These are phyloP conservation scores for Empidonax traillii DNA, from an alignment of 2,113 vertebrate species.

Conservation along the genomic window DNA sequence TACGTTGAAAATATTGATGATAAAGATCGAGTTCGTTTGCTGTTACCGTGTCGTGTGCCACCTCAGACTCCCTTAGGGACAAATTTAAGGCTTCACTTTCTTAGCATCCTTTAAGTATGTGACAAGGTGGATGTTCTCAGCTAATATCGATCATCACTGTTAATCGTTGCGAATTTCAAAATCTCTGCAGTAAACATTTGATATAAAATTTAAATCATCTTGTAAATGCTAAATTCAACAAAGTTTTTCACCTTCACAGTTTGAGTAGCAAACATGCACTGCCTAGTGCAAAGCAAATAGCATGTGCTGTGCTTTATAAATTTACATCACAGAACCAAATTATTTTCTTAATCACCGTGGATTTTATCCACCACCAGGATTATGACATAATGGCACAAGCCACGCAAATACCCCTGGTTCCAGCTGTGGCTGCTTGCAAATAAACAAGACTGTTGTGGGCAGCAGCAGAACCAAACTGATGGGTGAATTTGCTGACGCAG, in stretches of 20 bases:
- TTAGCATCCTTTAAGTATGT: not conserved
- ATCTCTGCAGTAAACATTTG: not conserved
- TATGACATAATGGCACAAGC: not conserved
- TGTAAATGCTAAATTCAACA: not conserved
- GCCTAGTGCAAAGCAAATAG: not conserved
- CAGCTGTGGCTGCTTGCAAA: slow-evolving; percentile 7
- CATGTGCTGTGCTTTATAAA: not conserved
- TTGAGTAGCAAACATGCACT: not conserved
- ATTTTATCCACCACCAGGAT: not conserved
- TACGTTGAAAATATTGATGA: slow-evolving; percentile 23
- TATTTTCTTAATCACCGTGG: not conserved
- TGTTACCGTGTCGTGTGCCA: not conserved
- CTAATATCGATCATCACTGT: not conserved
- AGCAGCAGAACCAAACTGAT: not conserved
- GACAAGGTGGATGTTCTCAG: not conserved
- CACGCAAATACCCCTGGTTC: not conserved
- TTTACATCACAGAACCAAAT: not conserved
- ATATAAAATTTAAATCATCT: not conserved
- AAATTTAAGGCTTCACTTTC: slow-evolving; percentile 16
- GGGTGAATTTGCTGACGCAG: not conserved
- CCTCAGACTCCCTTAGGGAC: slow-evolving; percentile 31
- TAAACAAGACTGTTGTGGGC: not conserved
- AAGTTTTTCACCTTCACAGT: not conserved
- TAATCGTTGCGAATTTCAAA: not conserved
- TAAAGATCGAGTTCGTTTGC: not conserved